phyloP scores from a whole-genome alignment of 2,888 invertebrate genomes.

The Tolmerus cingulatus region DNA sequence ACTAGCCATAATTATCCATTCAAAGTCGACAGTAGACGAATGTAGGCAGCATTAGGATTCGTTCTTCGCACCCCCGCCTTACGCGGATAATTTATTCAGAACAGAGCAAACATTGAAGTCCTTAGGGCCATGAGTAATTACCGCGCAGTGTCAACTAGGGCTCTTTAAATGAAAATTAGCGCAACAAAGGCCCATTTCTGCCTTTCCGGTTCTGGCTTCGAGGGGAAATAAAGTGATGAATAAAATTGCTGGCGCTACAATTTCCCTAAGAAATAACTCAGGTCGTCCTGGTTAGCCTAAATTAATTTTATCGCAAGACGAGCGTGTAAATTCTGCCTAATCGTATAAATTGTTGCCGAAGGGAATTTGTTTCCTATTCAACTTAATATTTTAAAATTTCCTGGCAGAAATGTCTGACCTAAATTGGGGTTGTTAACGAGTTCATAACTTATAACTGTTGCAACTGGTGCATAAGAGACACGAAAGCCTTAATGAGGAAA shows the following conservation, averaged over 20 bases:
- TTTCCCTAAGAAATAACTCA: background rate
- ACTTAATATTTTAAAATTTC: background rate
- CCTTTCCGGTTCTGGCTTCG: background rate
- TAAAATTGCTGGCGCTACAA: background rate
- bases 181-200: background rate
- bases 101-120: background rate
- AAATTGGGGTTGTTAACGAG: background rate
- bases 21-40: background rate
- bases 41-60: background rate
- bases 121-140: slow-evolving; percentile 22
- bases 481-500: background rate
- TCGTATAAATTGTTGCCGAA: background rate
- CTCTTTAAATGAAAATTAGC: slow-evolving; percentile 14
- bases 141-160: background rate
- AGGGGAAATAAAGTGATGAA: background rate
- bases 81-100: slow-evolving; percentile 13
- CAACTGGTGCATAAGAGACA: background rate
- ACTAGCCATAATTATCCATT: background rate
- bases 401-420: background rate
- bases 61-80: background rate
- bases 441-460: background rate
- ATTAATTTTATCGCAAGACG: background rate
- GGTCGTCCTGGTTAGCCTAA: background rate
- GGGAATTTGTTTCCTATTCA: background rate
- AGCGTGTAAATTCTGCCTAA: background rate